Base-by-base conservation (phyloP, 2,113 vertebrate genomes). In the Mormyrus iriodes region DNA sequence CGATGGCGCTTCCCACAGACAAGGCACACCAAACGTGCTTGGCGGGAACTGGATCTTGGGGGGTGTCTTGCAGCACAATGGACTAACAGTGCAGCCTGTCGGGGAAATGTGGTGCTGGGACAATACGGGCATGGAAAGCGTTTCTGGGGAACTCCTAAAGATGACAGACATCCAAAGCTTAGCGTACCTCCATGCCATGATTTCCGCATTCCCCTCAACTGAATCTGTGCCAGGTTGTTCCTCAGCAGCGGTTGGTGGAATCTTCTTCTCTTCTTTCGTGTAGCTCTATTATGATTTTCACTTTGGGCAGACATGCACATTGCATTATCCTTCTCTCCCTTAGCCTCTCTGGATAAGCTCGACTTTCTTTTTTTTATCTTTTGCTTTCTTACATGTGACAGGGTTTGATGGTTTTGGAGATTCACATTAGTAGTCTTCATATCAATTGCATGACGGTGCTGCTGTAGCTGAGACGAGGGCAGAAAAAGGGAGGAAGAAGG, bases 1-100 rank as follows among this genome's bases (percentile, higher is more conserved):
- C 96, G 93, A 90, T 96, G 96, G 90, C 95, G 97, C 73, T 96
- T 94, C 1, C 96, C 97, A 4, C 98, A 99, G 0, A 96, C 97
- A 46, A 94, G 94, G 89, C 98, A 99, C 52, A 91, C 90, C 89
- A 95, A 93, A 1, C 95, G 95, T 93, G 96, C 86, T 88, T 93
- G 90, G 93, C 94, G 92, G 93, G 96, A 94, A 8, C 93, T 92
- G 89, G 82, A 93, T 2, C 91, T 91, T 0, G 95, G 93, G 0
- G 94, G 95, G 91, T 96, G 96, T 52, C 95, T 90, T 24, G 92
- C 2, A 31, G 94, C 94, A 44, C 92, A 93, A 89, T 96, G 96
- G 42, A 96, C 87, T 86, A 95, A 91, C 86, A 95, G 94, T 0
- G 90, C 91, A 39, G 95, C 93, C 85, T 90, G 93, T 55, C 92